Conservation (phyloP, 2,888 invertebrate genomes). For the Chalcis sispes region DNA sequence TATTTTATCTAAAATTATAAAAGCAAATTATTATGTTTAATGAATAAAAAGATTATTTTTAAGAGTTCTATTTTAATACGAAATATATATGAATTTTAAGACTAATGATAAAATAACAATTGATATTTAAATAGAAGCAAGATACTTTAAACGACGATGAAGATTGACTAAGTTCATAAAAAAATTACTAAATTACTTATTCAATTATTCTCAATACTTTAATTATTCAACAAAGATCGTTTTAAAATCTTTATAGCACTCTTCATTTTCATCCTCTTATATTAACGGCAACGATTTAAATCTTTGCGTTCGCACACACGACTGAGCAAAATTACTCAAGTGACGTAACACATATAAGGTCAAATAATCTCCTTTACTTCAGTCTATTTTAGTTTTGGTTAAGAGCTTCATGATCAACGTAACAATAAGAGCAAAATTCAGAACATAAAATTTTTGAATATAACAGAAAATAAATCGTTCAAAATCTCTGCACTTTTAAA, state of each 20-base stretch:
- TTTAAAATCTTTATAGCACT: constrained; percentile 15
- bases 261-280: background rate
- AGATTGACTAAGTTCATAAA: no score
- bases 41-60: no score
- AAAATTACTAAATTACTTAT: no score
- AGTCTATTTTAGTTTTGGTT: background rate
- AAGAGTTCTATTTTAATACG: no score
- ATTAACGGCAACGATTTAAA: background rate
- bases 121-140: no score
- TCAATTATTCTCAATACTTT: constrained; percentile 4
- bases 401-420: no score
- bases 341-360: constrained; percentile 38
- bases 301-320: constrained; percentile 18
- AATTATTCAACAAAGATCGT: background rate
- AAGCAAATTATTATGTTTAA: no score
- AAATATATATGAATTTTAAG: no score
- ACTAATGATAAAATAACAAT: no score
- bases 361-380: constrained; percentile 7
- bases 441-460: constrained; percentile 41
- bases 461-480: constrained; percentile 14
- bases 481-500: no score
- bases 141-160: no score
- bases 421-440: constrained; percentile 29
- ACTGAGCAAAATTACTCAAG: constrained; percentile 30
- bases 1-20: no score